A percentile compares a stretch with the other conserved stretches of the same genome.
Conservation (phyloP, 1,140 invertebrate genomes). For the Drosophila leontia region DNA sequence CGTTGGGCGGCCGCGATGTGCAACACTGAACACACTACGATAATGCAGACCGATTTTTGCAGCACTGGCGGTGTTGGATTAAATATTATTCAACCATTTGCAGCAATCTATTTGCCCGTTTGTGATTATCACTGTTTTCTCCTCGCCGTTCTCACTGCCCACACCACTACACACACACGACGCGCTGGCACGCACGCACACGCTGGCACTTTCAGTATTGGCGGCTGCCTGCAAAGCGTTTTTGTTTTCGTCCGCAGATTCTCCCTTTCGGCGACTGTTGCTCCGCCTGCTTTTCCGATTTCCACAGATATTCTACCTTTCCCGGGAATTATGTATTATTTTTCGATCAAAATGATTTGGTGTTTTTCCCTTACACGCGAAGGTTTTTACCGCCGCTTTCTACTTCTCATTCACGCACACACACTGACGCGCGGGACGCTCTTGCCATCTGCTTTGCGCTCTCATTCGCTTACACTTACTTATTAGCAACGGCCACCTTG, state of each 20-base stretch:
- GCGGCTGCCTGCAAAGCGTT: constrained; percentile 61
- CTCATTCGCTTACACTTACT: constrained; percentile 80
- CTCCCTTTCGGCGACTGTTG: constrained; percentile 28
- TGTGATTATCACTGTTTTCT: constrained; percentile 69
- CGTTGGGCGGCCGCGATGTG: constrained; percentile 34
- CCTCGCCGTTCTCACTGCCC: constrained; percentile 53
- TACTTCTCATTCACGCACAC: constrained; percentile 65
- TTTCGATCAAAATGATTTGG: constrained; percentile 13
- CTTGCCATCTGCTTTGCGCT: constrained; percentile 79
- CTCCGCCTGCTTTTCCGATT: constrained; percentile 1
- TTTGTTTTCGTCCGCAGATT: constrained; percentile 74
- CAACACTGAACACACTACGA: constrained; percentile 36
- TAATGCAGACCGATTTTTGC: constrained; percentile 23
- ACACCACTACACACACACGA: constrained; percentile 40
- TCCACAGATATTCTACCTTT: constrained; percentile 19
- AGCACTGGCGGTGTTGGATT: constrained; percentile 41
- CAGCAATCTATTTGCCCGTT: constrained; percentile 23
- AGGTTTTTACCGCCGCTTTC: constrained; percentile 81
- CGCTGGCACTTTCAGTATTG: constrained; percentile 61
- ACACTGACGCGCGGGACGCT: constrained; percentile 71
- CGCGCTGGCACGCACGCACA: constrained; percentile 46
- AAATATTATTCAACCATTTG: constrained; percentile 75
- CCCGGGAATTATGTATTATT: constrained; percentile 10
- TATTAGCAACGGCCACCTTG: constrained; percentile 62
- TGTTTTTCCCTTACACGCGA: constrained; percentile 34